Percentiles rank a stretch among this genome's conserved stretches.
Evolutionary conservation across 1,140 invertebrate genomes (phyloP).

Genomic region (Hypothenemus hampei): DNA sequence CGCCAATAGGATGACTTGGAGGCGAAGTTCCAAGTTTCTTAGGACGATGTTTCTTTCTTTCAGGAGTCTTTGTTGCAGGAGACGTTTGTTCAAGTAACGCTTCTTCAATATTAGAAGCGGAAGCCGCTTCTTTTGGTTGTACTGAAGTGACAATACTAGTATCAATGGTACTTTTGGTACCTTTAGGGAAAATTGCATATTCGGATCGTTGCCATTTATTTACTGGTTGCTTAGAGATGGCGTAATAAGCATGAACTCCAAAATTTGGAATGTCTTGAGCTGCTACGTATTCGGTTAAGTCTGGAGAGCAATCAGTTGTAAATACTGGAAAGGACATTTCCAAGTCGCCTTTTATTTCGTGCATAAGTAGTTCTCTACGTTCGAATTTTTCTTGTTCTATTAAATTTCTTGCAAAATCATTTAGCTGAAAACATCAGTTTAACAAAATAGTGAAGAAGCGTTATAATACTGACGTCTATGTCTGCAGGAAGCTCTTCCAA

Average conservation of each 20-base stretch:
- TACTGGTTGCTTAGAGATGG: conserved; percentile 44
- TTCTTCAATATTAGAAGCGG: conserved; percentile 25
- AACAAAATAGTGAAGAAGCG: not conserved
- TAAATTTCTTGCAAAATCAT: conserved; percentile 37
- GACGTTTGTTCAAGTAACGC: not conserved
- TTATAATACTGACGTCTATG: conserved; percentile 31
- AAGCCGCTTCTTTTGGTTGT: conserved; percentile 10
- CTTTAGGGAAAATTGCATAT: conserved; percentile 39
- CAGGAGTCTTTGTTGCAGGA: not conserved
- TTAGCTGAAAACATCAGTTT: conserved; percentile 24
- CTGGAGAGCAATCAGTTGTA: conserved; percentile 39
- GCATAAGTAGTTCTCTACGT: conserved; percentile 18
- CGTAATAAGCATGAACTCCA: conserved; percentile 45
- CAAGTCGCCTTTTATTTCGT: conserved; percentile 25
- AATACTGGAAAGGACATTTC: conserved; percentile 36
- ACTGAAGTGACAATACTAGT: conserved; percentile 3
- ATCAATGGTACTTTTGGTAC: conserved; percentile 27
- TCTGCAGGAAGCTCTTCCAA: conserved; percentile 39
- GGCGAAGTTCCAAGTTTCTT: conserved; percentile 26
- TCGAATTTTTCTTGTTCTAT: conserved; percentile 35
- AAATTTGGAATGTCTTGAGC: conserved; percentile 46
- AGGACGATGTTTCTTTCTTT: conserved; percentile 17
- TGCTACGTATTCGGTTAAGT: conserved; percentile 42
- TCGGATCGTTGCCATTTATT: conserved; percentile 40
- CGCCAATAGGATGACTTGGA: conserved; percentile 22